Base-by-base conservation (phyloP, 2,113 vertebrate genomes). In the Rhinoderma darwinii region DNA sequence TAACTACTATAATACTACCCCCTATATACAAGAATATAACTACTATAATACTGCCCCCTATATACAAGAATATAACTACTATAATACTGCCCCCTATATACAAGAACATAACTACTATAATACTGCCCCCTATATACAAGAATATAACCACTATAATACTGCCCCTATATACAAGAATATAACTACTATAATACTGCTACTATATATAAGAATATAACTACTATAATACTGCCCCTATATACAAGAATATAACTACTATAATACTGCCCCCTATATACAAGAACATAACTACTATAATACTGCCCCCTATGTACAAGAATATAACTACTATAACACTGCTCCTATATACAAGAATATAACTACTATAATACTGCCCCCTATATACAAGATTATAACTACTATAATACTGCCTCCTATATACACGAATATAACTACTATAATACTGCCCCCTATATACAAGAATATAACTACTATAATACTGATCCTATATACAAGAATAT, bases 31-130 rank as follows among this genome's bases (percentile, higher is more conserved):
- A 61, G 25, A 11, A 27, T 61, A 61, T 61, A 61, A 61, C 22
- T 61, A 61, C 56, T 61, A 50, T 11, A 56, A 56, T 56, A 22
- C 20, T 56, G 54, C 25, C 9, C 9, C 54, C 56, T 27, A 61
- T 61, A 8, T 61, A 61, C 56, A n/a, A 61, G 25, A 61, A 61
- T 61, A 61, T n/a, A 61, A n/a, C 22, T 61, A 61, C 56, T n/a
- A 61, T 61, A 61, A 61, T 61, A 61, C 56, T 61, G 25, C 54
- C 25, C 3, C 56, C 56, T 27, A 61, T n/a, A 8, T 61, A 61
- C 56, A 61, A 61, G 56, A 61, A 61, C 27, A 61, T 61, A 61
- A 61, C 56, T 61, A 61, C 56, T 27, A 61, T 61, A 61, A 61
- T 61, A 5, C 4, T 12, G 5, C 5, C 54, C 54, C 54, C 54